Percentiles rank a stretch among this genome's conserved stretches.
Conservation (phyloP, 2,797 vertebrate genomes). For the Danio tinwini region DNA sequence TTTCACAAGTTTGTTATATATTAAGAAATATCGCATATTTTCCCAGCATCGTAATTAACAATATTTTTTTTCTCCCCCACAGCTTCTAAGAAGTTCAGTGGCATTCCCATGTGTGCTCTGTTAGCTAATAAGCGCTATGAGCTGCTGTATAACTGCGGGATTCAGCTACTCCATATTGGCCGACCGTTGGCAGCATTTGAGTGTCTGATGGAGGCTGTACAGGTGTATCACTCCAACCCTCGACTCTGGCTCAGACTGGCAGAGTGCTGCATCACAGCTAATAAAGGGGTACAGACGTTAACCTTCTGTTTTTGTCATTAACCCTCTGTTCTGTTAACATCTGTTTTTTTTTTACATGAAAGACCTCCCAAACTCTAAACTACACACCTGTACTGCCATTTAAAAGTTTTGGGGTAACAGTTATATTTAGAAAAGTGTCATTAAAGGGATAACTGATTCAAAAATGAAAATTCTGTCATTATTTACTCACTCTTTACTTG, state of each 20-base stretch:
- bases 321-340: too few species aligned
- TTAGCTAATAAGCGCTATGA: constrained; percentile 97
- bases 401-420: background rate
- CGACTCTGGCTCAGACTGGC: constrained; percentile 95
- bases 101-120: constrained; percentile 94
- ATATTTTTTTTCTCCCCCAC: constrained; percentile 43
- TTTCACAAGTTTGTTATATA: too few species aligned
- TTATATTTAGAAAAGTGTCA: too few species aligned
- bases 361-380: background rate
- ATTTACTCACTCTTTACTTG: too few species aligned
- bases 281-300: constrained; percentile 86
- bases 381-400: background rate
- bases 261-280: constrained; percentile 97
- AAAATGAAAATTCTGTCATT: too few species aligned
- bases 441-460: too few species aligned
- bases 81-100: constrained; percentile 90
- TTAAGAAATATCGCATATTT: background rate
- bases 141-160: constrained; percentile 95
- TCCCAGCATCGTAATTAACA: too few species aligned
- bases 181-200: constrained; percentile 95
- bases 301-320: too few species aligned
- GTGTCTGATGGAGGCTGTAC: constrained; percentile 95
- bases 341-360: background rate
- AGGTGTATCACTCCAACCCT: constrained; percentile 97
- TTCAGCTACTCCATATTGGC: constrained; percentile 94